Conservation (phyloP, 2,797 vertebrate genomes). For the Mycteria americana region DNA sequence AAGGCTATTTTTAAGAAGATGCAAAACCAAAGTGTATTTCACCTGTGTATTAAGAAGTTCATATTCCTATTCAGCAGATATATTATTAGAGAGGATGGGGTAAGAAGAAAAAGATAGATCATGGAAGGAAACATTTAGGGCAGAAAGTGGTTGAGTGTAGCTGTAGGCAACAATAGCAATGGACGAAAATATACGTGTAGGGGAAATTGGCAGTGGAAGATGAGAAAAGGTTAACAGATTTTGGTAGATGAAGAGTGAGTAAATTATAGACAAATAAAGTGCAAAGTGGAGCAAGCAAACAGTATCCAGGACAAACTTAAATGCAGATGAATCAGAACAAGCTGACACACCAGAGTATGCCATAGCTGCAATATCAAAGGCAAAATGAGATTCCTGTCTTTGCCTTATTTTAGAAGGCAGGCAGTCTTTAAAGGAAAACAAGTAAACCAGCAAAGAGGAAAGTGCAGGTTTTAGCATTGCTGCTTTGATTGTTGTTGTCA, state of each 20-base stretch:
- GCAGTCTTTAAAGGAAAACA: background rate
- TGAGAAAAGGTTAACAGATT: background rate
- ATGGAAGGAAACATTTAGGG: background rate
- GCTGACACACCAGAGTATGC: constrained; percentile 9
- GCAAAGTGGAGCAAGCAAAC: constrained; percentile 37
- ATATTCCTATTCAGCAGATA: background rate
- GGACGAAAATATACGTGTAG: background rate
- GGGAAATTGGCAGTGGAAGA: background rate
- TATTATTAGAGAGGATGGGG: background rate
- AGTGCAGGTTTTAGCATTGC: background rate
- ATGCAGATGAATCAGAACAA: constrained; percentile 48
- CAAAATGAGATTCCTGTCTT: constrained; percentile 1
- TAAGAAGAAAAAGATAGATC: background rate
- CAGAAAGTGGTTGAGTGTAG: background rate
- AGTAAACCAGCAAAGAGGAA: background rate
- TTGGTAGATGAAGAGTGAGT: background rate
- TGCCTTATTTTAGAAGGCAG: constrained; percentile 19
- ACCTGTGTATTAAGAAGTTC: background rate
- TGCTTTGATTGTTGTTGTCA: background rate
- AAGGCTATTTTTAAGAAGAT: background rate
- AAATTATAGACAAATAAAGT: constrained; percentile 8
- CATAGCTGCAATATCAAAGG: constrained; percentile 37
- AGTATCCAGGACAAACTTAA: constrained; percentile 49
- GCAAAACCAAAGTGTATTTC: background rate
- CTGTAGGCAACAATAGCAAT: background rate